Evolutionary conservation across 2,113 vertebrate species (phyloP).

Genomic region (Alces alces): DNA sequence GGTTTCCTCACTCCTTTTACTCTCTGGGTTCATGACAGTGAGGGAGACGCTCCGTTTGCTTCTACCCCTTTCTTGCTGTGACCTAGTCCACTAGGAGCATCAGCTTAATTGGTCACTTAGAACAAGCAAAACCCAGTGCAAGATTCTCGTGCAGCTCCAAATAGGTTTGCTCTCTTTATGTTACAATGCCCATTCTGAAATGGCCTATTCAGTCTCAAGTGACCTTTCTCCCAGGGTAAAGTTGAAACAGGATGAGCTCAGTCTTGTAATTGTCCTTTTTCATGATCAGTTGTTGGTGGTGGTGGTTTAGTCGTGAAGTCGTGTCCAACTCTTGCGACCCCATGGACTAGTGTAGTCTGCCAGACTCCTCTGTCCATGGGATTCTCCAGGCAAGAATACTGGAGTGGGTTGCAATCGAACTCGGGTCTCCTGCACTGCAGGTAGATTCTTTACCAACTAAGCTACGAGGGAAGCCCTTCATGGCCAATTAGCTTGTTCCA

Average conservation of each 20-base stretch:
- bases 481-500: constrained; percentile 51
- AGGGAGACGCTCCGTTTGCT: constrained; percentile 74
- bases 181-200: constrained; percentile 69
- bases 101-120: constrained; percentile 74
- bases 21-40: constrained; percentile 76
- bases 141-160: constrained; percentile 65
- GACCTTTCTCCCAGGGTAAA: constrained; percentile 40
- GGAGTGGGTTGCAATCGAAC: neutral
- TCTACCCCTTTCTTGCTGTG: constrained; percentile 69
- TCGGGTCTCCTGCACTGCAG: neutral
- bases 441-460: neutral
- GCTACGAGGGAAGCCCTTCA: neutral
- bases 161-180: constrained; percentile 73
- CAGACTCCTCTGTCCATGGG: neutral
- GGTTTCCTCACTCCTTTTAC: constrained; percentile 74
- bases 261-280: constrained; percentile 48
- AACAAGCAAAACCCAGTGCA: constrained; percentile 74
- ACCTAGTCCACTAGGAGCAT: constrained; percentile 63
- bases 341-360: neutral
- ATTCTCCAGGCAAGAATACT: neutral
- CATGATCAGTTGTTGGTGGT: neutral
- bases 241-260: constrained; percentile 45
- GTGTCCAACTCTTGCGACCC: neutral
- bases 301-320: neutral
- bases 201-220: constrained; percentile 52